Evolutionary conservation across 2,113 vertebrate species (phyloP), one percentile per base, ranked within the genome.

Genomic region (Rallus limicola): DNA sequence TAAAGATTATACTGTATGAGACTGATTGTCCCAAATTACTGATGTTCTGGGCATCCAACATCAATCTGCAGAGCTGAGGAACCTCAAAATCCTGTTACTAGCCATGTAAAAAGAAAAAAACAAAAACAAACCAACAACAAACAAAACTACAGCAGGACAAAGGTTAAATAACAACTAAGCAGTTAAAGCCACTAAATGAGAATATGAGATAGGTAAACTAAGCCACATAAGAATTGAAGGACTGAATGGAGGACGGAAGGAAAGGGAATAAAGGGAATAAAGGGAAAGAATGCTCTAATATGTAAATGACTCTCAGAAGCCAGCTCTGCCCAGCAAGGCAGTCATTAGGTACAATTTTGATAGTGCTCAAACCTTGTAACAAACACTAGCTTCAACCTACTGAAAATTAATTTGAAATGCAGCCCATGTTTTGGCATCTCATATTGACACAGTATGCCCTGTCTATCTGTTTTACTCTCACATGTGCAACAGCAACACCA

Each of bases 391-490:
- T 86, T 92, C 75, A 74, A 62, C 29, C 56, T 78, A 77, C 65
- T 71, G 46, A 95, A 96, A 94, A 86, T 78, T 64, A 77, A 91
- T 96, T 95, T 87, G 34, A 95, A 95, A 96, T 42, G 70, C 92
- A 93, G 67, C 21, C 48, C 70, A 15, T 77, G 63, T 90, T 94
- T 97, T 97, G 93, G 88, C 95, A 94, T 82, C 59, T 72, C 2
- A 0, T 78, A 60, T 15, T 70, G 60, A 90, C 89, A 87, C 82
- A 76, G 92, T 75, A 87, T 42, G 79, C 70, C 82, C 78, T 76
- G 64, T 95, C 93, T 95, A 67, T 95, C 64, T 92, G 94, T 92
- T 95, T 94, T 91, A 93, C 8, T 96, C 86, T 94, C 93, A 91
- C 81, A 93, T 77, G 78, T 89, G 92, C 91, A 94, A 78, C 14